Evolutionary conservation across 2,888 invertebrate species (phyloP).

Genomic region (Pediacus dermestoides): DNA sequence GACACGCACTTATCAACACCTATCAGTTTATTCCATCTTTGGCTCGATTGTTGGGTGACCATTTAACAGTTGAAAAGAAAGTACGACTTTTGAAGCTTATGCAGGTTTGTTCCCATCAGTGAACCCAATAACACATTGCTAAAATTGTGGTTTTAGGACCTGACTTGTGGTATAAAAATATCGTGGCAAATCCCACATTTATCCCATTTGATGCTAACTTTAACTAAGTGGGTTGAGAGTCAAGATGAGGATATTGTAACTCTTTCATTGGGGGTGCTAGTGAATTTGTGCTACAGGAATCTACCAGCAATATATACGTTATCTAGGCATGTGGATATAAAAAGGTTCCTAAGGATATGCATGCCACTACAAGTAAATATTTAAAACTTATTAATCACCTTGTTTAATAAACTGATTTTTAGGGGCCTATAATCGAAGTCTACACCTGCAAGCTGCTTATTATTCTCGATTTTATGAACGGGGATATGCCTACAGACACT

Average conservation of each 20-base stretch:
- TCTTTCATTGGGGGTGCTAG: conserved; percentile 65
- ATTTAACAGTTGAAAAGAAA: conserved; percentile 62
- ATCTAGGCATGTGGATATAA: conserved; percentile 68
- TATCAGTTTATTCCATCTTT: conserved; percentile 69
- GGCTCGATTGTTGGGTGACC: conserved; percentile 58
- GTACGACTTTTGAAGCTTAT: conserved; percentile 60
- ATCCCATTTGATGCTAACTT: conserved; percentile 60
- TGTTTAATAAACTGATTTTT: conserved; percentile 18
- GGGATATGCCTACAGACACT: conserved; percentile 51
- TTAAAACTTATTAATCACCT: conserved; percentile 9
- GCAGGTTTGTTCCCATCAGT: conserved; percentile 57
- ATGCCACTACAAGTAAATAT: conserved; percentile 57
- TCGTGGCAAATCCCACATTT: conserved; percentile 78
- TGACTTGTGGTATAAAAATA: conserved; percentile 75
- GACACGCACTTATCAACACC: conserved; percentile 63
- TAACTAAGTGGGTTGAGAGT: conserved; percentile 63
- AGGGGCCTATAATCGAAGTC: conserved; percentile 50
- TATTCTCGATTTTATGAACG: conserved; percentile 48
- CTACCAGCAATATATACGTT: conserved; percentile 69
- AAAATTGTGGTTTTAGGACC: conserved; percentile 54
- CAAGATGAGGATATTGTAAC: conserved; percentile 53
- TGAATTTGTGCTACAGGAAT: conserved; percentile 78
- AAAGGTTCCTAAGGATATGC: conserved; percentile 61
- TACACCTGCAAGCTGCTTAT: conserved; percentile 56
- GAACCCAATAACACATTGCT: background rate